Base-by-base conservation (phyloP, 2,888 invertebrate species). In the Ochlodes sylvanus region DNA sequence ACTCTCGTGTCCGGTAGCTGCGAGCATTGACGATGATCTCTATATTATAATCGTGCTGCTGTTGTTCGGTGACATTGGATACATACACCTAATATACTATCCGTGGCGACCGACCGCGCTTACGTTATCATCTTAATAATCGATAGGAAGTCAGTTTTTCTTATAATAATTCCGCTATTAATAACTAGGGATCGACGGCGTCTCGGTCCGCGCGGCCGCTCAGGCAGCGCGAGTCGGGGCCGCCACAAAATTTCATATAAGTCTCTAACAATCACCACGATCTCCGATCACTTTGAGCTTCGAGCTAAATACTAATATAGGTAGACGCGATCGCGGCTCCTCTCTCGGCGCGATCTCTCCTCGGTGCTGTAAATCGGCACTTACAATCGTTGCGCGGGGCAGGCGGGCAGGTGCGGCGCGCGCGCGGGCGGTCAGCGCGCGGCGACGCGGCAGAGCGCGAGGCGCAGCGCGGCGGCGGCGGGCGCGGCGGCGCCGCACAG, bases 131-230 rank as follows among this genome's bases (percentile, higher is more conserved):
- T 82, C 89, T 88, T 89, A 90, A 86, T 86, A 87, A 88, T 87
- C 89, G 88, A 90, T 88, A 90, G 92, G 92, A 91, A 91, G 91
- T 92, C 91, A 89, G 86, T 90, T 89, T 90, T 86, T 87, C 90
- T 90, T 90, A 92, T 75, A 83, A 83, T 90, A 89, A 90, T 87
- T 88, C 80, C 79, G 83, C 89, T 92, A 92, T 89, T 86, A 90
- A 80, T 82, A 89, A 84, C 88, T 90, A 91, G 82, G 80, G 79
- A 72, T 76, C 75, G 80, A 79, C 83, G 80, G 75, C 75, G 76
- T 78, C 79, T 77, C 82, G 75, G 79, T 74, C 70, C 71, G 63
- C 69, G 63, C 69, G 74, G 72, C 76, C 64, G 71, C 70, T 70
- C 60, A 70, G 69, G 62, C 70, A 75, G 73, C 76, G 76, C 80